Base-by-base conservation (phyloP, 2,888 invertebrate species). In the Brachyptera putata region DNA sequence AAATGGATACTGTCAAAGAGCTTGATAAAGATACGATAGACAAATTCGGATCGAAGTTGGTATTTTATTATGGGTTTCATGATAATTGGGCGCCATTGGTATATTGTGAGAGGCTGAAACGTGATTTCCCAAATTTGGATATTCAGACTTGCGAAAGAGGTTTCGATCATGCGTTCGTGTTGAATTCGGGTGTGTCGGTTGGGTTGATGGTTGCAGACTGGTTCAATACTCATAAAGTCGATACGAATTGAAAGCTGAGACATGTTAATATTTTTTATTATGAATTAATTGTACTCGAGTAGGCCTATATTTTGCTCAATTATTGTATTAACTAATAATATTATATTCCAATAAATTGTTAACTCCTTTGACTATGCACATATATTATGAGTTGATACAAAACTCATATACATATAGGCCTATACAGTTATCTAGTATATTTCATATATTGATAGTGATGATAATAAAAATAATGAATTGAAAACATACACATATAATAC, bases 41-140 rank as follows among this genome's bases (percentile, higher is more conserved):
- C 16, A 72, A 76, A 24, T 77, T 86, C 71, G 67, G 79, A n/a
- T 72, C 81, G 13, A 83, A 84, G 68, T 75, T 94, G 1, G 86
- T 85, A 71, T 81, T 95, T 50, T 89, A 91, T 71, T 96, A 93
- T 73, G 89, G 91, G 9, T 75, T 78, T 3, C 79, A 71, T 2
- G 96, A 97, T 74, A 82, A 82, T 5, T 97, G 96, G 96, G 87
- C 85, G 56, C 95, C 95, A 0, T 68, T 82, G 1, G 73, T 76
- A 39, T 91, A 86, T 70, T 90, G 83, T 70, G 75, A 85, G 24
- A 82, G 86, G 63, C 74, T 95, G 60, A 80, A 78, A 64, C 67
- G 73, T 18, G 75, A 76, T 59, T 79, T 85, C 71, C 86, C 87
- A 0, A 73, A 79, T 58, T 75, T 84, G 5, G 79, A 86, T 64